Conservation (phyloP, 2,888 invertebrate genomes). For the Vandiemenella viatica region DNA sequence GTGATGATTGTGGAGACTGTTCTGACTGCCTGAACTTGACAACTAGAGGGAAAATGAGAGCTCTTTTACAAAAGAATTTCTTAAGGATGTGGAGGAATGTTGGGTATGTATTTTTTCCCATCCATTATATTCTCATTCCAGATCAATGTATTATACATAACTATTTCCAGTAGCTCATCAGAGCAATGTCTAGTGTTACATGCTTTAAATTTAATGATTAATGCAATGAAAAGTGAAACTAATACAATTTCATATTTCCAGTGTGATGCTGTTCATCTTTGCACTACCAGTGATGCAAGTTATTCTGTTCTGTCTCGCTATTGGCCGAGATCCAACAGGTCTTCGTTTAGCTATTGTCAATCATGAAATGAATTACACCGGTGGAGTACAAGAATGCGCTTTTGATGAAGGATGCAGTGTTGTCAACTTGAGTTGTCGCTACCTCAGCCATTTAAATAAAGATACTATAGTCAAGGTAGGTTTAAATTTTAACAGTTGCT, state of each 20-base stretch:
- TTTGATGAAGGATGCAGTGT: conserved; percentile 49
- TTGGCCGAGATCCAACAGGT: conserved; percentile 72
- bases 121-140: too few species aligned
- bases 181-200: too few species aligned
- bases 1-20: conserved; percentile 41
- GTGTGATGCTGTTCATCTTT: conserved; percentile 84
- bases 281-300: conserved; percentile 89
- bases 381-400: conserved; percentile 35
- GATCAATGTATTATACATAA: too few species aligned
- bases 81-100: conserved; percentile 84
- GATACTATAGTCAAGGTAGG: conserved; percentile 49
- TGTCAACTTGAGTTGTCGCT: conserved; percentile 60
- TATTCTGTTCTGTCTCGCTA: conserved; percentile 82
- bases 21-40: conserved; percentile 46
- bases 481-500: too few species aligned
- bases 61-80: conserved; percentile 76
- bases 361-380: conserved; percentile 34
- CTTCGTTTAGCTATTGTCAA: conserved; percentile 67
- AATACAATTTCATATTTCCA: too few species aligned
- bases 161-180: too few species aligned
- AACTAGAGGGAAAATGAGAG: conserved; percentile 71
- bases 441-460: conserved; percentile 57
- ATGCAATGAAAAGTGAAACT: too few species aligned
- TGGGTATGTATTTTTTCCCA: conserved; percentile 42
- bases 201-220: too few species aligned